These are phyloP conservation scores for Cyaniris semiargus DNA, from an alignment of 2,888 invertebrate genomes.

Conservation along the genomic window DNA sequence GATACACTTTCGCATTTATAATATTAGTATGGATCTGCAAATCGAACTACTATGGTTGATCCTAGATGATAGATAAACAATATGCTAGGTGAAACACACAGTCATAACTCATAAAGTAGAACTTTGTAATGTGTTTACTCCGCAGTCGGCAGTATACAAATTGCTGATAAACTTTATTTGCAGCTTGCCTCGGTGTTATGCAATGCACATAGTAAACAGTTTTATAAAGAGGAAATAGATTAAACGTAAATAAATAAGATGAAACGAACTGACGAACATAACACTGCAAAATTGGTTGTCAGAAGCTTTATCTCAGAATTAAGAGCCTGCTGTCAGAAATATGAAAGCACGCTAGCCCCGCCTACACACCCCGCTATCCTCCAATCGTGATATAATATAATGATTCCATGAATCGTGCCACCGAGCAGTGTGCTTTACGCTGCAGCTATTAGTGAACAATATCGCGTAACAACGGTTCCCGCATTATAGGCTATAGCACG, in stretches of 20 bases:
- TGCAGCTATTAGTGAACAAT: too few relatives aligned
- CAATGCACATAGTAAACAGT: neutral
- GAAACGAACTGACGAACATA: neutral
- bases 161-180: conserved; percentile 4
- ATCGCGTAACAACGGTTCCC: too few relatives aligned
- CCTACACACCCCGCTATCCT: too few relatives aligned
- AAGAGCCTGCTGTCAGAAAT: too few relatives aligned
- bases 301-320: neutral
- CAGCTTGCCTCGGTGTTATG: neutral
- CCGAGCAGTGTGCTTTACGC: too few relatives aligned
- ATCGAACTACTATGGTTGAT: neutral
- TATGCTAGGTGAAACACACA: neutral
- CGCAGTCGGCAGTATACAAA: neutral
- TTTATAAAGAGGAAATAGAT: neutral
- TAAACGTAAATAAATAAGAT: neutral
- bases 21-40: neutral
- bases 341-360: too few relatives aligned
- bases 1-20: too few relatives aligned
- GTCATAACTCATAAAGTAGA: neutral
- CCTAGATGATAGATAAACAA: neutral
- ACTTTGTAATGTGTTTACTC: conserved; percentile 2
- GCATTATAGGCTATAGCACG: too few relatives aligned
- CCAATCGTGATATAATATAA: too few relatives aligned
- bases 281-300: neutral
- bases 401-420: too few relatives aligned